These are phyloP conservation scores for Parasteatoda tepidariorum DNA, from an alignment of 1,140 invertebrate genomes.

Conservation along the genomic window DNA sequence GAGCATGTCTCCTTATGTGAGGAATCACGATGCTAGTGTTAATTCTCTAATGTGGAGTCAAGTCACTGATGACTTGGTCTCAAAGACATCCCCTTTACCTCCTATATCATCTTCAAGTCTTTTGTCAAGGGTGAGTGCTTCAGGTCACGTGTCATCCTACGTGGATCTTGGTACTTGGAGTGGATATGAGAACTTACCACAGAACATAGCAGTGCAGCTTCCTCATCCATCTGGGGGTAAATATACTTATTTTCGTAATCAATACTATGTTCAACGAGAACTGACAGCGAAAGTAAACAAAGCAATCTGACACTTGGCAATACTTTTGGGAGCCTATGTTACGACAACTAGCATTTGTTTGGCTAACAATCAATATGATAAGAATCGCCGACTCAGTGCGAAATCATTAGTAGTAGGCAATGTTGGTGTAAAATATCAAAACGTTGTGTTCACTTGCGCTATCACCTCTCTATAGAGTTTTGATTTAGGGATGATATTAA, in stretches of 20 bases:
- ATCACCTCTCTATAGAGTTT: too few relatives aligned
- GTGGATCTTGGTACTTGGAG: constrained; percentile 40
- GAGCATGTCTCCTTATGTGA: constrained; percentile 19
- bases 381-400: too few relatives aligned
- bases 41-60: constrained; percentile 47
- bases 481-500: too few relatives aligned
- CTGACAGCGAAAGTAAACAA: too few relatives aligned
- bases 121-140: constrained; percentile 5
- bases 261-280: too few relatives aligned
- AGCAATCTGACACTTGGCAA: too few relatives aligned
- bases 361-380: too few relatives aligned
- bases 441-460: too few relatives aligned
- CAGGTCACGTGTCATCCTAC: constrained; percentile 41
- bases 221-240: constrained; percentile 40
- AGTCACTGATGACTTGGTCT: constrained; percentile 28
- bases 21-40: constrained; percentile 4
- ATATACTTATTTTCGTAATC: background rate
- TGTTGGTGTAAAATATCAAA: too few relatives aligned
- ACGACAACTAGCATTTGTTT: too few relatives aligned
- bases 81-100: constrained; percentile 35
- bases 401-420: too few relatives aligned
- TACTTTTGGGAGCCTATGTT: too few relatives aligned
- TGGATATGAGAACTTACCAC: constrained; percentile 35
- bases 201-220: constrained; percentile 31
- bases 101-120: constrained; percentile 2